Conservation (phyloP, 2,888 invertebrate genomes). For the Yponomeuta malinellus region DNA sequence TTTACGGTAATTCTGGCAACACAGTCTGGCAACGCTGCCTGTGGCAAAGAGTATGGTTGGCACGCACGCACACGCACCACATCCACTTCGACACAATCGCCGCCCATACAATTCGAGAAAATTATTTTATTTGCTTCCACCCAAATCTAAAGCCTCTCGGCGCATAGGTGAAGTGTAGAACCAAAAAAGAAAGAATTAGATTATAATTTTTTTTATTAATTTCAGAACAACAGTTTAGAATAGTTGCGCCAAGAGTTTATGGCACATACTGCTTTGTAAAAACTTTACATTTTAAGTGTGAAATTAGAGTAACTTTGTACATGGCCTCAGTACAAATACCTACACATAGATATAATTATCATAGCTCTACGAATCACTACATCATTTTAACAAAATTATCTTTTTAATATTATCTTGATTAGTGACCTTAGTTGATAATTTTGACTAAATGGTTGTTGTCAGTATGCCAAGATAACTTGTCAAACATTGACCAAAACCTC, state of each 20-base stretch:
- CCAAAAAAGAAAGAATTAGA: neutral
- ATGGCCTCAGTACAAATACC: constrained; percentile 40
- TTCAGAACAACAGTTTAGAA: constrained; percentile 61
- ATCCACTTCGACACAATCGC: no score
- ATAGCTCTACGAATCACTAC: neutral
- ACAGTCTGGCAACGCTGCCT: no score
- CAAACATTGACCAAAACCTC: neutral
- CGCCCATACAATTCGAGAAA: no score
- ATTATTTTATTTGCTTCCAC: no score
- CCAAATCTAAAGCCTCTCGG: no score
- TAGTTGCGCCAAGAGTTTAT: constrained; percentile 51
- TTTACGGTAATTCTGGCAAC: no score
- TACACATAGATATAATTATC: neutral
- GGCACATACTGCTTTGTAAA: constrained; percentile 61
- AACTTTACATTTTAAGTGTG: constrained; percentile 43
- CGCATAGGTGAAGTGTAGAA: neutral
- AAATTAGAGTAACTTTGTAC: constrained; percentile 39
- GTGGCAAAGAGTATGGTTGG: no score
- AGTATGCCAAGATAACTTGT: neutral
- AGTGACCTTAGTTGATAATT: neutral
- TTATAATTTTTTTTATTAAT: constrained; percentile 38
- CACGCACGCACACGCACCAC: no score
- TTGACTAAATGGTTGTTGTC: neutral
- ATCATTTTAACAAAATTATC: constrained; percentile 9
- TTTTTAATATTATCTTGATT: constrained; percentile 23